Conservation (phyloP, 2,113 vertebrate species). For the Actenoides lindsayi region DNA sequence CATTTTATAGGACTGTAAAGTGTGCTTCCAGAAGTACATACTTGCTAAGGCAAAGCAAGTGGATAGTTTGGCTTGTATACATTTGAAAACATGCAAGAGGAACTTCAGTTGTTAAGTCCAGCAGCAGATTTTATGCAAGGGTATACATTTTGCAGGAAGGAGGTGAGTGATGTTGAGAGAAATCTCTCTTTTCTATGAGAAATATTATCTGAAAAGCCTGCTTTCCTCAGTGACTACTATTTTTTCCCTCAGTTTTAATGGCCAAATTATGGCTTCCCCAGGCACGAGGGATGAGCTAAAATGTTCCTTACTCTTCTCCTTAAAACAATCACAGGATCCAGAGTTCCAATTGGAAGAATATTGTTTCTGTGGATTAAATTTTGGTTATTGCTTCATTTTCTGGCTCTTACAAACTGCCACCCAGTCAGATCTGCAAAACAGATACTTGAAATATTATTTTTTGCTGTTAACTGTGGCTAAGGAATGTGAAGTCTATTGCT, state of each 20-base stretch:
- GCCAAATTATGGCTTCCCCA: not conserved
- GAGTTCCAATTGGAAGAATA: not conserved
- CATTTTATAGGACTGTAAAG: not conserved
- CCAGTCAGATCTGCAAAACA: not conserved
- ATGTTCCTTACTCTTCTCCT: not conserved
- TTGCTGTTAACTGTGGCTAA: slow-evolving; percentile 1
- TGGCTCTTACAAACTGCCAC: not conserved
- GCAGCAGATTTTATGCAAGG: not conserved
- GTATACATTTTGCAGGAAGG: not conserved
- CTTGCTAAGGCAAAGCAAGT: not conserved
- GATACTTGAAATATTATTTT: slow-evolving; percentile 20
- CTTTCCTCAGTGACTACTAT: not conserved
- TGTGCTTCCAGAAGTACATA: not conserved
- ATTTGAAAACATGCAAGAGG: not conserved
- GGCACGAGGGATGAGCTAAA: not conserved
- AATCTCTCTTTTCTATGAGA: not conserved
- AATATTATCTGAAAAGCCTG: not conserved
- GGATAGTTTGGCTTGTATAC: not conserved
- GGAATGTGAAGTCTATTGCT: not conserved
- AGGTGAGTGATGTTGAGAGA: not conserved
- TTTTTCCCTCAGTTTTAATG: not conserved
- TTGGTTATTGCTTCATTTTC: not conserved
- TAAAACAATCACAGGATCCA: not conserved
- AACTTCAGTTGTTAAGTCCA: not conserved
- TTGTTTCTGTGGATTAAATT: not conserved